These are phyloP conservation scores for Pemphigus obesinymphae DNA, from an alignment of 1,140 invertebrate genomes.

Conservation along the genomic window DNA sequence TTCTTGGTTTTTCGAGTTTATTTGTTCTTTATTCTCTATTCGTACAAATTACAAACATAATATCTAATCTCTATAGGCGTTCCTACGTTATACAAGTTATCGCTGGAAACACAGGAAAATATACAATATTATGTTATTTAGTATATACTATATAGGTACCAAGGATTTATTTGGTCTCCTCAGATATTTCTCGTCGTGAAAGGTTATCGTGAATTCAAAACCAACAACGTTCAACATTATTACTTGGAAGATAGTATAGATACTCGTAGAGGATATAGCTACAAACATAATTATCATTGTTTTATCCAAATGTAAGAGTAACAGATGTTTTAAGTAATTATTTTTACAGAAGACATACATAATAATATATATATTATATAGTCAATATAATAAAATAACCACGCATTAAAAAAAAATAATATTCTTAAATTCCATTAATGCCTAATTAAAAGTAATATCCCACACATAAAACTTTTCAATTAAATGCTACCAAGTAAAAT, in stretches of 20 bases:
- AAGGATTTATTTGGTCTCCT: neutral
- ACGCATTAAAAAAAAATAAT: neutral
- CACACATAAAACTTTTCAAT: neutral
- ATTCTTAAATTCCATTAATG: too few relatives aligned
- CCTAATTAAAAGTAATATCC: neutral
- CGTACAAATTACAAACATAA: too few relatives aligned
- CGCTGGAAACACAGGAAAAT: neutral
- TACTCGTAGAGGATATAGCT: too few relatives aligned
- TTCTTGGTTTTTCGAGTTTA: too few relatives aligned
- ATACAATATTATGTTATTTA: too few relatives aligned
- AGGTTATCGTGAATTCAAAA: neutral
- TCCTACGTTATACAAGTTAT: neutral
- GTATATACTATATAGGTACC: too few relatives aligned
- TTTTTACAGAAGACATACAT: too few relatives aligned
- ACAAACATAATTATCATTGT: too few relatives aligned
- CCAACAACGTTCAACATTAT: neutral
- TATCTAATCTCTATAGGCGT: too few relatives aligned
- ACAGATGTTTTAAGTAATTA: neutral
- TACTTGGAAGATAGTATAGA: neutral
- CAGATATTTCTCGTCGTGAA: neutral
- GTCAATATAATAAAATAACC: too few relatives aligned
- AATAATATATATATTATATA: too few relatives aligned
- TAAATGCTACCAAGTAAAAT: neutral
- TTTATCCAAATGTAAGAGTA: neutral
- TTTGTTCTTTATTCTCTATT: too few relatives aligned